Evolutionary conservation across 1,140 invertebrate species (phyloP), one percentile per base, ranked within the genome.

Genomic region (Drosophila nigrodunni): DNA sequence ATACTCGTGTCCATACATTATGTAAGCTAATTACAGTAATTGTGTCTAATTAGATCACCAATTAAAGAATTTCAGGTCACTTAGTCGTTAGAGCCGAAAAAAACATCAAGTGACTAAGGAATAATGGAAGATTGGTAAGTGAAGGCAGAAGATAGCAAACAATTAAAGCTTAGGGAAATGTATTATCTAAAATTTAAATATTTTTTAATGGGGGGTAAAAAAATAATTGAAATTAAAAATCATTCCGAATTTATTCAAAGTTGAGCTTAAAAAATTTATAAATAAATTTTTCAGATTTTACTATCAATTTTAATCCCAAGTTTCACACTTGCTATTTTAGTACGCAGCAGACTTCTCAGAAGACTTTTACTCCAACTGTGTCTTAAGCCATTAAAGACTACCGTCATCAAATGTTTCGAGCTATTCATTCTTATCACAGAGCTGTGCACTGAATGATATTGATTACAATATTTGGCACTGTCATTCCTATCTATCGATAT

Each of bases 401-500:
- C 21, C 2, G 2, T 18, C 49, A 64, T 54, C 37, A 54, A 59
- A 59, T 59, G 10, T n/a, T 47, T 57, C 21, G n/a, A 7, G 25
- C 13, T 37, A 39, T 30, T 50, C 66, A 37, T 44, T 68, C 43
- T 68, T 68, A 50, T 60, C 46, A 7, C 9, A 21, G 8, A 37
- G 11, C 8, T 21, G 46, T 35, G 41, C 47, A 43, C 44, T 34
- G 58, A 52, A 43, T 15, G n/a, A 54, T 70, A 54, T 61, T 44
- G 39, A 70, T 54, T 41, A 70, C 57, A 35, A 15, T 37, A 15
- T 49, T 35, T 13, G 13, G 43, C n/a, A 25, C n/a, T 18, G 66
- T 70, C 72, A 74, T 39, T 66, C 66, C 70, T 70, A 62, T 74
- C 43, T 25, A 43, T 57, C 72, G 47, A 11, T 41, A 54, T 30